Evolutionary conservation across 2,797 vertebrate genomes (phyloP).

Genomic region (Sphenopsis melanotis): DNA sequence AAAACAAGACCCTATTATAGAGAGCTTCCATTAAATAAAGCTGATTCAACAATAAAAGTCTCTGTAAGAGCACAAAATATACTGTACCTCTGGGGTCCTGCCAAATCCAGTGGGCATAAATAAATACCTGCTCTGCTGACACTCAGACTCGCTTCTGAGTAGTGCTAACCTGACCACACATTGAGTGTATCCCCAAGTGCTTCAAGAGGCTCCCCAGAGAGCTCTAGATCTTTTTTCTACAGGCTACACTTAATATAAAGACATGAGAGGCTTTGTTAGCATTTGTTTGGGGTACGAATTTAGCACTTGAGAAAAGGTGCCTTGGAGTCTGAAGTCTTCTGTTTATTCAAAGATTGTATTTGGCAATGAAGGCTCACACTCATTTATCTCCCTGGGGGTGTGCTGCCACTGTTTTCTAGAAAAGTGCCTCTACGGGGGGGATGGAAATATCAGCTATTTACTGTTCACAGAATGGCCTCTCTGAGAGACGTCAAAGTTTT

Average conservation of each 20-base stretch:
- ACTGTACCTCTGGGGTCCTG: not conserved
- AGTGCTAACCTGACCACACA: conserved; percentile 29
- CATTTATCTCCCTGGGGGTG: not conserved
- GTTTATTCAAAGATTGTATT: not conserved
- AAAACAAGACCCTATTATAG: conserved; percentile 17
- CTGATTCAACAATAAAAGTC: conserved; percentile 44
- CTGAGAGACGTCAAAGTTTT: not conserved
- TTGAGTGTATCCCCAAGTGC: not conserved
- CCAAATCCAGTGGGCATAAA: conserved; percentile 44
- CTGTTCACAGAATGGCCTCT: not conserved
- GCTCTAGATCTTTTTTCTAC: not conserved
- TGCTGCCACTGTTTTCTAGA: not conserved
- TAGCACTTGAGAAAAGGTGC: conserved; percentile 38
- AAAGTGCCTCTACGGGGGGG: not conserved
- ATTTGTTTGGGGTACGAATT: conserved; percentile 15
- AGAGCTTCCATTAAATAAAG: conserved; percentile 36
- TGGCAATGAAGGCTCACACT: not conserved
- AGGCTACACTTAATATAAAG: not conserved
- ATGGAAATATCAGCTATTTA: not conserved
- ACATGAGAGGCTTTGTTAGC: conserved; percentile 6
- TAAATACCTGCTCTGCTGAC: conserved; percentile 42
- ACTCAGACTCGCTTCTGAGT: not conserved
- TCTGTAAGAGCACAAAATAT: conserved; percentile 26
- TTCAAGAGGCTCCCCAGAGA: not conserved
- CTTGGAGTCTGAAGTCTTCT: conserved; percentile 45